phyloP scores from a whole-genome alignment of 2,797 vertebrate species.

The Sylvia borin region DNA sequence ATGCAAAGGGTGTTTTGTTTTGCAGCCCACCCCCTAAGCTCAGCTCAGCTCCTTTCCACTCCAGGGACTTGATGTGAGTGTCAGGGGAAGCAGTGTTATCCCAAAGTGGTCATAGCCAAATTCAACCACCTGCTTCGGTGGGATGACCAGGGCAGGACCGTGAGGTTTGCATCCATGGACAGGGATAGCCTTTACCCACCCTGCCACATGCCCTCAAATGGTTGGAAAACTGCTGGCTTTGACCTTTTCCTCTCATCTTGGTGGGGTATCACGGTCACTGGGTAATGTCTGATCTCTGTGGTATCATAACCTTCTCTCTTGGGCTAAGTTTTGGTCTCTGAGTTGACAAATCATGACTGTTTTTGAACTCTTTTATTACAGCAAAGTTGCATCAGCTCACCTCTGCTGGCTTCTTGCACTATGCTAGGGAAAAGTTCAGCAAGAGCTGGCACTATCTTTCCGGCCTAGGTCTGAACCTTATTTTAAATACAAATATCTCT shows the following conservation, averaged over 20 bases:
- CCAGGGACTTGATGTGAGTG: not conserved
- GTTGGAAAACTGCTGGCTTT: not conserved
- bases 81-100: not conserved
- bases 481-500: slow-evolving; percentile 46
- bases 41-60: rapidly evolving
- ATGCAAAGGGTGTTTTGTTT: not conserved
- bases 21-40: not conserved
- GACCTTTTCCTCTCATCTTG: not conserved
- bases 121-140: not conserved
- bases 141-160: not conserved
- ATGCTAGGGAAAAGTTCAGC: not conserved
- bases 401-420: not conserved
- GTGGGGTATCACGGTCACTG: not conserved
- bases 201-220: rapidly evolving
- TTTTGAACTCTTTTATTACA: slow-evolving; percentile 24
- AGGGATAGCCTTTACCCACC: not conserved
- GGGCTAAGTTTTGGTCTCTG: not conserved
- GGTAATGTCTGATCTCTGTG: not conserved
- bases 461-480: not conserved
- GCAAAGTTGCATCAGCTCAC: slow-evolving; percentile 34
- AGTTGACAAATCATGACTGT: not conserved
- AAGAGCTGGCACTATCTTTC: not conserved
- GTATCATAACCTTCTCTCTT: not conserved
- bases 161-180: not conserved
- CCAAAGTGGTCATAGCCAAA: not conserved